Percentiles rank a stretch among this genome's conserved stretches.
Evolutionary conservation across 2,113 vertebrate species (phyloP).

Genomic region (Reinhardtius hippoglossoides): DNA sequence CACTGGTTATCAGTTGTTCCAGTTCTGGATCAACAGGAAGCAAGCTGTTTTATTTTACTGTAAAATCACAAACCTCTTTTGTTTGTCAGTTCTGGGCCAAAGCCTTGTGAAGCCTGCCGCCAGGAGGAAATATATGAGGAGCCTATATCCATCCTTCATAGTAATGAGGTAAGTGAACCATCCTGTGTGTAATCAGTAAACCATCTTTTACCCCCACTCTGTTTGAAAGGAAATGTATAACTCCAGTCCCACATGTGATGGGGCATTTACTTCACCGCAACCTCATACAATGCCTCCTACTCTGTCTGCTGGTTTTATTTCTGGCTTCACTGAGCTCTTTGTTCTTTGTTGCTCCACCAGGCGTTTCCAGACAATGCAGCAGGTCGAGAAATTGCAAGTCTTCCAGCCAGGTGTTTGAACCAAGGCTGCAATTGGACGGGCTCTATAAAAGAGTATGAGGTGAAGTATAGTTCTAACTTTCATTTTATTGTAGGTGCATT

Average conservation of each 20-base stretch:
- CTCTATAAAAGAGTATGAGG: slow-evolving; percentile 93
- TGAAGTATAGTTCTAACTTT: slow-evolving; percentile 50
- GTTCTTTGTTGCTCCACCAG: slow-evolving; percentile 43
- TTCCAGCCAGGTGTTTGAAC: slow-evolving; percentile 88
- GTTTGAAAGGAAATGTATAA: slow-evolving; percentile 3
- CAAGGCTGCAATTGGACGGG: slow-evolving; percentile 90
- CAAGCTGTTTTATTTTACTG: not conserved
- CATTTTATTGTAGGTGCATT: not conserved
- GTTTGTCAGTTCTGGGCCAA: slow-evolving; percentile 87
- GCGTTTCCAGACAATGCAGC: slow-evolving; percentile 95
- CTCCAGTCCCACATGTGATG: not conserved
- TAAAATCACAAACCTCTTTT: slow-evolving; percentile 44
- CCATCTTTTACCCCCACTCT: not conserved
- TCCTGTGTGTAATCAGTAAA: not conserved
- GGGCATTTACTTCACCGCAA: slow-evolving; percentile 21
- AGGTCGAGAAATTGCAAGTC: slow-evolving; percentile 90
- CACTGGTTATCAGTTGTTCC: not conserved
- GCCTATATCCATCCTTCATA: slow-evolving; percentile 88
- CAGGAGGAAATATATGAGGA: slow-evolving; percentile 93
- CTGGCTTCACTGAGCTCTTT: slow-evolving; percentile 10
- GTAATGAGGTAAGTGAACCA: slow-evolving; percentile 67
- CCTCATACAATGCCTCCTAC: not conserved
- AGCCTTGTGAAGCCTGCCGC: slow-evolving; percentile 91
- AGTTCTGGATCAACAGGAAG: slow-evolving; percentile 31
- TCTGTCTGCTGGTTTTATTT: slow-evolving; percentile 19